Conservation (phyloP, 2,888 invertebrate genomes). For the Caenorhabditis doughertyi region DNA sequence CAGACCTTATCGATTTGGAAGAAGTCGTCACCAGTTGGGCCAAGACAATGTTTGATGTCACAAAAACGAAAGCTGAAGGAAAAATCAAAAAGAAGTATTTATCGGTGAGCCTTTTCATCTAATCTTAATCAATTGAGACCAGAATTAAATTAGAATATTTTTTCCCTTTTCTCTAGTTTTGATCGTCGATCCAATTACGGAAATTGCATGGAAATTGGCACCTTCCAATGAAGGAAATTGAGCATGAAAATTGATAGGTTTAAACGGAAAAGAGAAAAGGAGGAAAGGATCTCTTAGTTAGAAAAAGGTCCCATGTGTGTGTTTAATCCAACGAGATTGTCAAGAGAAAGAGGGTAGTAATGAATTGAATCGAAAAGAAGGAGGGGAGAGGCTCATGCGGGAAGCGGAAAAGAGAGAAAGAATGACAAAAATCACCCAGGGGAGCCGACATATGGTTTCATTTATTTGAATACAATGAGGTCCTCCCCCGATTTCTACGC, state of each 20-base stretch:
- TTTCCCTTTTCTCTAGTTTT: slow-evolving; percentile 2
- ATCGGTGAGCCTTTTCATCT: slow-evolving; percentile 56
- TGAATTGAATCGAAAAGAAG: slow-evolving; percentile 44
- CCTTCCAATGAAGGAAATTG: slow-evolving; percentile 54
- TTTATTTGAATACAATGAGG: slow-evolving; percentile 57
- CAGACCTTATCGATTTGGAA: slow-evolving; percentile 72
- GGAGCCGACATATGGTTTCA: slow-evolving; percentile 59
- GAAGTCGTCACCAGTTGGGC: slow-evolving; percentile 83
- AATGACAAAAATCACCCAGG: slow-evolving; percentile 56
- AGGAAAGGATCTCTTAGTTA: slow-evolving; percentile 3
- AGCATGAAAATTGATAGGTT: slow-evolving; percentile 64
- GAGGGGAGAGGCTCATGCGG: slow-evolving; percentile 30
- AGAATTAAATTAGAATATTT: neutral
- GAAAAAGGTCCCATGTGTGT: slow-evolving; percentile 55
- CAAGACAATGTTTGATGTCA: slow-evolving; percentile 82
- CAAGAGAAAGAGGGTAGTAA: slow-evolving; percentile 17
- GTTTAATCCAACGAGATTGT: slow-evolving; percentile 61
- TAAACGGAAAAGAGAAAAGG: neutral
- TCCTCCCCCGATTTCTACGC: too few species aligned
- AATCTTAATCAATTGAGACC: neutral
- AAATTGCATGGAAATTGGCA: slow-evolving; percentile 51
- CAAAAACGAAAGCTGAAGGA: slow-evolving; percentile 82
- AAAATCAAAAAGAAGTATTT: slow-evolving; percentile 75
- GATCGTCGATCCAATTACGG: slow-evolving; percentile 44
- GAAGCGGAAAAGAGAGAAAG: slow-evolving; percentile 20